Base-by-base conservation (phyloP, 2,113 vertebrate genomes). In the Microtus oregoni region DNA sequence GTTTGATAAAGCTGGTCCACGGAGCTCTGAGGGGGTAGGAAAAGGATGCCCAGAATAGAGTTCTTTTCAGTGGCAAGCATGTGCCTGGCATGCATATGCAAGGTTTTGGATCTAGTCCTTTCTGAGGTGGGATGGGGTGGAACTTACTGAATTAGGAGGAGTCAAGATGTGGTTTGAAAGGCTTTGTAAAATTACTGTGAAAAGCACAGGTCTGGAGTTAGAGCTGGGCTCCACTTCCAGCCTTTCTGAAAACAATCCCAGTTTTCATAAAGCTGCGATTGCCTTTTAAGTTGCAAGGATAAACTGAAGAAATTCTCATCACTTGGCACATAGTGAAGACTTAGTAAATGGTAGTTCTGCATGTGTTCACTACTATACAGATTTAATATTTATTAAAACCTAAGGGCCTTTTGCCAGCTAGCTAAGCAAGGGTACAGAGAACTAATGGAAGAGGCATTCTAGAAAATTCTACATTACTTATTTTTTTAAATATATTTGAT, bases 341-440 rank as follows among this genome's bases (percentile, higher is more conserved):
- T 13, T 83, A 94, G 58, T 91, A 35, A 89, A 44, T 89, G 26
- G 30, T 44, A 35, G 19, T 35, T 47, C n/a, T 65, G 1, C 79
- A 14, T 97, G 68, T 83, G 26, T 32, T 77, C 8, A 38, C 5
- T 91, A 19, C 22, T 5, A 52, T 22, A 3, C 77, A 92, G 22
- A 73, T 96, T 86, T 47, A 67, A 90, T 52, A 26, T 50, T 82
- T 78, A 28, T 52, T 94, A 41, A 96, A 94, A 88, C 68, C 72
- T 44, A 15, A 93, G 28, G 52, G 10, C 55, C 96, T 70, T 47
- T 91, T 65, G 91, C 68, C 22, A 67, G 24, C 77, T 83, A 81
- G 20, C 81, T 97, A 83, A 81, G n/a, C 38, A 92, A 90, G 52
- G 10, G 0, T 90, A 17, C 38, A 44, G 28, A 81, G 44, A 30